phyloP scores from a whole-genome alignment of 2,113 vertebrate species.

The Sisor rabdophorus region DNA sequence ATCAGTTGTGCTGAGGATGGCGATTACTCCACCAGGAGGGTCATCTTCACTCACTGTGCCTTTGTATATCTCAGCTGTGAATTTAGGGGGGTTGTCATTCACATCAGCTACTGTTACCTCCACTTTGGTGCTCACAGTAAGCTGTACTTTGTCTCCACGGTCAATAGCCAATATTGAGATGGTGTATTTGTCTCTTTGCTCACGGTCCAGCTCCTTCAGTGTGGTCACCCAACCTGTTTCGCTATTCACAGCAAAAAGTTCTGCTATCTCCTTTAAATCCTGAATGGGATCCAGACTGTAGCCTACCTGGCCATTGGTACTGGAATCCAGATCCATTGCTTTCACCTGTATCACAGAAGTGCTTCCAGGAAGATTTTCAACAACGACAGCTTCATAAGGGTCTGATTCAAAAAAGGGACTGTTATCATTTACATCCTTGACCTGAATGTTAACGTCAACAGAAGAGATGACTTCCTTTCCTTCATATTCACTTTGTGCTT shows the following conservation, averaged over 20 bases:
- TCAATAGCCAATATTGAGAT: constrained; percentile 82
- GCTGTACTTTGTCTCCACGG: constrained; percentile 81
- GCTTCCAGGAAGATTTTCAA: constrained; percentile 86
- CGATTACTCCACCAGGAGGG: constrained; percentile 85
- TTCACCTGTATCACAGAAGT: constrained; percentile 85
- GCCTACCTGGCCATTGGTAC: constrained; percentile 82
- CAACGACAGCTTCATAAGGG: constrained; percentile 84
- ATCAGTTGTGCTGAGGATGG: constrained; percentile 90
- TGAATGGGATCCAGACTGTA: constrained; percentile 84
- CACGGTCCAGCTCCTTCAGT: constrained; percentile 88
- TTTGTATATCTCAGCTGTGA: constrained; percentile 95
- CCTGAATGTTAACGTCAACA: constrained; percentile 84
- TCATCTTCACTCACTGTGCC: constrained; percentile 97
- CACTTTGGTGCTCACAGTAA: constrained; percentile 75
- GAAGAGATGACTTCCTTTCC: constrained; percentile 74
- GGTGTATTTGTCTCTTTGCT: constrained; percentile 72
- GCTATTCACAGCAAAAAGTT: constrained; percentile 81
- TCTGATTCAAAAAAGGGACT: constrained; percentile 84
- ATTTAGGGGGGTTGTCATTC: constrained; percentile 91
- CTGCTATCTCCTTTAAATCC: constrained; percentile 68
- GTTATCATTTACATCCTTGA: constrained; percentile 93
- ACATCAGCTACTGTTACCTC: constrained; percentile 87
- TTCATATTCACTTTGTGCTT: constrained; percentile 69
- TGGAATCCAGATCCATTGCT: constrained; percentile 86
- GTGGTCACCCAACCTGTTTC: constrained; percentile 95